Conservation (phyloP, 2,797 vertebrate genomes). For the Bufotes viridis region DNA sequence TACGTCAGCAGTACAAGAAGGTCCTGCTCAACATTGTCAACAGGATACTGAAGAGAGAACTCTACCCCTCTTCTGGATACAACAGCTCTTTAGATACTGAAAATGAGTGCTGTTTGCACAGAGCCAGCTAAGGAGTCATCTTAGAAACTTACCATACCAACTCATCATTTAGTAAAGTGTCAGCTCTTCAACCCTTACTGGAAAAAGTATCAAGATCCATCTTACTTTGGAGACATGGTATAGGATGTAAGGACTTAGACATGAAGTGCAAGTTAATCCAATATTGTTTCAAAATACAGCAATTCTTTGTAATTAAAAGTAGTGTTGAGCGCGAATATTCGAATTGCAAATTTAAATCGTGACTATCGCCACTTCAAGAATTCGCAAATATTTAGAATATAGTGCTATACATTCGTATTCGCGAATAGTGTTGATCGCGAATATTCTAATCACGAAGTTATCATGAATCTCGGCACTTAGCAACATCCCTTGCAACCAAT, state of each 20-base stretch:
- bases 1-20: slow-evolving; percentile 81
- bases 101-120: slow-evolving; percentile 77
- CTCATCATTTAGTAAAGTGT: slow-evolving; percentile 66
- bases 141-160: slow-evolving; percentile 63
- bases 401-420: no score
- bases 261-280: not conserved
- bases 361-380: no score
- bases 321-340: no score
- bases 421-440: no score
- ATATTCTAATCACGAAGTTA: no score
- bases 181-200: slow-evolving; percentile 16
- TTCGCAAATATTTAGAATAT: no score
- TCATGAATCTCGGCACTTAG: no score
- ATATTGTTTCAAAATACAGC: not conserved
- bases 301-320: no score
- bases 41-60: slow-evolving; percentile 74
- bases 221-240: not conserved
- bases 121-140: slow-evolving; percentile 73
- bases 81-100: slow-evolving; percentile 79
- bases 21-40: slow-evolving; percentile 76
- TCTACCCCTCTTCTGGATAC: slow-evolving; percentile 73
- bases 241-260: not conserved
- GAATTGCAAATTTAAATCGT: no score
- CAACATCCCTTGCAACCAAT: no score
- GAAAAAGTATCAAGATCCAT: not conserved